These are phyloP conservation scores for Sinopyrophorus schimmeli DNA, from an alignment of 2,888 invertebrate species.

Conservation along the genomic window DNA sequence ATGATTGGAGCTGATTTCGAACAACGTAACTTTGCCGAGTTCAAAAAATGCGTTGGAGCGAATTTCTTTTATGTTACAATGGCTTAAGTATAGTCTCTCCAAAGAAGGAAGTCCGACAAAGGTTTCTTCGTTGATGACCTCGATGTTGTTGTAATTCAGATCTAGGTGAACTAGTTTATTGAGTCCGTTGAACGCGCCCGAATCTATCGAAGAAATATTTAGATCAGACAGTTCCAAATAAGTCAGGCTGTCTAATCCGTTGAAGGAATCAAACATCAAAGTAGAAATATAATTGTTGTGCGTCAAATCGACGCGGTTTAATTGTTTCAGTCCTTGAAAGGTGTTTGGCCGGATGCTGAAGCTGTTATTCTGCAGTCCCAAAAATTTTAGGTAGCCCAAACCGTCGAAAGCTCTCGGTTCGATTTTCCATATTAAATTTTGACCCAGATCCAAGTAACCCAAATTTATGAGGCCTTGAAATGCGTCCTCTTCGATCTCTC, in stretches of 20 bases:
- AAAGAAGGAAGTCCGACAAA: slow-evolving; percentile 16
- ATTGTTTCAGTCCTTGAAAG: slow-evolving; percentile 10
- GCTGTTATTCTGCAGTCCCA: slow-evolving; percentile 6
- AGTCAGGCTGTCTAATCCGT: slow-evolving; percentile 9
- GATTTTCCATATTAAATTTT: slow-evolving; percentile 12
- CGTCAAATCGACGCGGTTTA: not conserved
- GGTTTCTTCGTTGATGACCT: slow-evolving; percentile 1
- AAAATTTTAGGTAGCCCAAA: not conserved
- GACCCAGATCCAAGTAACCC: slow-evolving; percentile 1
- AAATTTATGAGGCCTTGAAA: slow-evolving; percentile 2
- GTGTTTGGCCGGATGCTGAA: slow-evolving; percentile 1
- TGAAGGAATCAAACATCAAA: slow-evolving; percentile 8
- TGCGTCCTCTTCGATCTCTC: slow-evolving; percentile 2
- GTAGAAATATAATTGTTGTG: not conserved
- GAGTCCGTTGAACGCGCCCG: slow-evolving; percentile 16
- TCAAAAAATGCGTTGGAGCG: slow-evolving; percentile 12
- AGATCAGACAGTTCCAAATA: slow-evolving; percentile 5
- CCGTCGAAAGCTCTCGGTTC: slow-evolving; percentile 1
- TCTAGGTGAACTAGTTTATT: slow-evolving; percentile 9
- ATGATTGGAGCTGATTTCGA: slow-evolving; percentile 6
- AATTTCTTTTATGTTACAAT: slow-evolving; percentile 9
- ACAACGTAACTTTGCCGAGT: not conserved
- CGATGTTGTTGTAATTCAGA: slow-evolving; percentile 17
- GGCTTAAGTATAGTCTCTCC: slow-evolving; percentile 18
- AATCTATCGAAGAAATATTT: not conserved